phyloP scores from a whole-genome alignment of 1,140 invertebrate genomes.

The Drosophila parvula region DNA sequence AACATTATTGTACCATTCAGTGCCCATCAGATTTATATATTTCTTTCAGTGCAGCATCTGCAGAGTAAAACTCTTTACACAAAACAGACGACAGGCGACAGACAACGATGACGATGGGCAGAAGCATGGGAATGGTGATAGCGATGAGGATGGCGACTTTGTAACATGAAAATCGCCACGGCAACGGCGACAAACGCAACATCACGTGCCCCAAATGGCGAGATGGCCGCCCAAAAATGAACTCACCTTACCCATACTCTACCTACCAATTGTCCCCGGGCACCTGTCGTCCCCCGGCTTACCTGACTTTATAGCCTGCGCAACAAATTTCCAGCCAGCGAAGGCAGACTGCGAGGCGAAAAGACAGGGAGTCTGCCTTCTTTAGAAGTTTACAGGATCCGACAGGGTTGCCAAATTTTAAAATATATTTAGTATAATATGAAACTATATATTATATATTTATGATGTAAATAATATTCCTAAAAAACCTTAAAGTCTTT shows the following conservation, averaged over 20 bases:
- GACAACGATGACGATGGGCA: slow-evolving; percentile 45
- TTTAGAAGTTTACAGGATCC: neutral
- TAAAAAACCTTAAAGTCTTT: neutral
- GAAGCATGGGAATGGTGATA: slow-evolving; percentile 20
- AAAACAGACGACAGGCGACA: slow-evolving; percentile 57
- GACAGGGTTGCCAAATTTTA: slow-evolving; percentile 1
- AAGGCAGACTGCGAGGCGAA: slow-evolving; percentile 34
- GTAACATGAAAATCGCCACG: slow-evolving; percentile 80
- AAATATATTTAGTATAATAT: neutral
- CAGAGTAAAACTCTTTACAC: slow-evolving; percentile 55
- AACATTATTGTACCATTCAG: too few species aligned
- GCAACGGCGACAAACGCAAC: slow-evolving; percentile 69
- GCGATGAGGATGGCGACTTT: slow-evolving; percentile 61
- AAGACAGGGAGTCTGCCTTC: neutral
- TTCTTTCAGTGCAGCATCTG: neutral
- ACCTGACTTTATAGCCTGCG: slow-evolving; percentile 75
- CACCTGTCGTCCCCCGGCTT: slow-evolving; percentile 19
- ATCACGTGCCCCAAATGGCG: slow-evolving; percentile 67
- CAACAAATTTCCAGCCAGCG: slow-evolving; percentile 64
- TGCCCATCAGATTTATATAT: neutral
- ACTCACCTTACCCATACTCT: neutral
- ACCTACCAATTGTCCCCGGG: neutral
- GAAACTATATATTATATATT: neutral
- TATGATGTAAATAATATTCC: neutral
- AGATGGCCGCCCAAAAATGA: slow-evolving; percentile 21